Conservation (phyloP, 2,888 invertebrate species). For the Apotomis capreana region DNA sequence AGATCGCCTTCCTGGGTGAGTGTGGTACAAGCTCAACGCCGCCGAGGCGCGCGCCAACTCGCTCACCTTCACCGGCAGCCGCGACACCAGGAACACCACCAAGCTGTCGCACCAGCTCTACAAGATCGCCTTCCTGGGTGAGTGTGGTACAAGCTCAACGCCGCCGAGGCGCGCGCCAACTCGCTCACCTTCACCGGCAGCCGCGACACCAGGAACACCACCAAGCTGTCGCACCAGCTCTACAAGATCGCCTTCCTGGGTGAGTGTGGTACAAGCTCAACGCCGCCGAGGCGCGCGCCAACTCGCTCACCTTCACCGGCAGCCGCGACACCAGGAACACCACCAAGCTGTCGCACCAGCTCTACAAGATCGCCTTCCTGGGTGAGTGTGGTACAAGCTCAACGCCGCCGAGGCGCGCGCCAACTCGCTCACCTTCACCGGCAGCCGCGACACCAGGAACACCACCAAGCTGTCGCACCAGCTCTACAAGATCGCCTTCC, state of each 20-base stretch:
- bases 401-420: slow-evolving; percentile 87
- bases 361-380: slow-evolving; percentile 92
- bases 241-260: slow-evolving; percentile 93
- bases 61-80: slow-evolving; percentile 90
- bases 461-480: slow-evolving; percentile 90
- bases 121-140: slow-evolving; percentile 88
- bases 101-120: slow-evolving; percentile 91
- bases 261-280: slow-evolving; percentile 82
- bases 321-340: slow-evolving; percentile 91
- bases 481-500: slow-evolving; percentile 75
- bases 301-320: slow-evolving; percentile 91
- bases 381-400: slow-evolving; percentile 87
- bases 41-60: slow-evolving; percentile 90
- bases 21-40: slow-evolving; percentile 81
- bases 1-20: slow-evolving; percentile 87
- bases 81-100: slow-evolving; percentile 90
- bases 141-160: slow-evolving; percentile 79
- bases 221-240: slow-evolving; percentile 89
- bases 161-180: slow-evolving; percentile 88
- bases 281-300: slow-evolving; percentile 88
- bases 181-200: slow-evolving; percentile 92
- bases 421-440: slow-evolving; percentile 91
- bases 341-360: slow-evolving; percentile 89
- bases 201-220: slow-evolving; percentile 90
- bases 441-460: slow-evolving; percentile 90